A percentile compares a stretch with the other conserved stretches of the same genome.
These are phyloP conservation scores for Phoronis australis DNA, from an alignment of 2,888 invertebrate genomes.

Conservation along the genomic window DNA sequence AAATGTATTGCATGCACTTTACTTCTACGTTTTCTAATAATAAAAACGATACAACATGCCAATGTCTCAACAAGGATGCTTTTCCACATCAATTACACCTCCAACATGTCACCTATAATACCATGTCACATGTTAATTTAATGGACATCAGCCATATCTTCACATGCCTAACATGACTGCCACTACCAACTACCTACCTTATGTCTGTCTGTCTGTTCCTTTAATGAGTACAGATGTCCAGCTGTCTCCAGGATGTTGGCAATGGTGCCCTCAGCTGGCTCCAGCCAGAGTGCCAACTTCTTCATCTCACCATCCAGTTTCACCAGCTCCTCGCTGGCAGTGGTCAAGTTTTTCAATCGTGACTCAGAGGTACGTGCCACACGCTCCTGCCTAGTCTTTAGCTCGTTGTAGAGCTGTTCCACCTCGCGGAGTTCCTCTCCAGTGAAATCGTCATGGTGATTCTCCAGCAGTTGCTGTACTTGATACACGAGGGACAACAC, in stretches of 20 bases:
- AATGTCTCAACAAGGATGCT: no score
- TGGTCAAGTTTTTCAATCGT: conserved; percentile 8
- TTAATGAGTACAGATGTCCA: not conserved
- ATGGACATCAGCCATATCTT: no score
- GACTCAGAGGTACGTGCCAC: conserved; percentile 10
- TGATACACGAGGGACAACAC: conserved; percentile 16
- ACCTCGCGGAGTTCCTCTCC: conserved; percentile 11
- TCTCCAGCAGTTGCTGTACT: conserved; percentile 17
- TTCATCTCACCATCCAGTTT: conserved; percentile 79
- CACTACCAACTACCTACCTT: not conserved
- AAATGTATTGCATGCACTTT: no score
- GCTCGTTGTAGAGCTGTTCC: conserved; percentile 6
- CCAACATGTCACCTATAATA: no score
- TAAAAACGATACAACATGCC: no score
- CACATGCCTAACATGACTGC: no score
- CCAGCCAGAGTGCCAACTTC: conserved; percentile 11
- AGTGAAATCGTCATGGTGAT: conserved; percentile 8
- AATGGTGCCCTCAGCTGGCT: conserved; percentile 1
- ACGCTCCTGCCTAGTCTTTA: conserved; percentile 10
- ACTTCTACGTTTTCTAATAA: no score
- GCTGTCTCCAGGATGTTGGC: not conserved
- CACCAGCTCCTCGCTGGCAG: conserved; percentile 65
- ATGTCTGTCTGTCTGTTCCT: not conserved
- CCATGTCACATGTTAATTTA: no score
- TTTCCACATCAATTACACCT: no score